A percentile compares a stretch with the other conserved stretches of the same genome.
phyloP scores from a whole-genome alignment of 2,113 vertebrate genomes.

The Micromys minutus region DNA sequence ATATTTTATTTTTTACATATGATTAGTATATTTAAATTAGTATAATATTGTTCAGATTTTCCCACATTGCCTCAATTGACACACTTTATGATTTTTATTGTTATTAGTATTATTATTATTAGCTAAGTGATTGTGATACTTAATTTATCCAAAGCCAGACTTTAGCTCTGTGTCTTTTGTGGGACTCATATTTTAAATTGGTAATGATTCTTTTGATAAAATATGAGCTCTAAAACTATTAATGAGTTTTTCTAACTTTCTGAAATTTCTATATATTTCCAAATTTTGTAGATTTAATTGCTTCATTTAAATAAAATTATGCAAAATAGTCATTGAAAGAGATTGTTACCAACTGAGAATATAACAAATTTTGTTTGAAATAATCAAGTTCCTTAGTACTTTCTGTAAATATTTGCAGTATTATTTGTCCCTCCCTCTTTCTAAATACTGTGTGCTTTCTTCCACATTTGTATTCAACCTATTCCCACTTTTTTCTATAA shows the following conservation, averaged over 20 bases:
- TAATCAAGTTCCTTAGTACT: not conserved
- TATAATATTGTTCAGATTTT: not conserved
- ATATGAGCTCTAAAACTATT: not conserved
- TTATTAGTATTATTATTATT: too few species aligned
- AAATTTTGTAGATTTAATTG: not conserved
- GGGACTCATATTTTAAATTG: not conserved
- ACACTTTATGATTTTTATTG: not conserved
- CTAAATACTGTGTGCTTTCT: not conserved
- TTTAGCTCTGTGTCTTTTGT: not conserved
- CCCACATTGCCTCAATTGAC: not conserved
- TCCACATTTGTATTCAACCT: not conserved
- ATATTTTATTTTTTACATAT: not conserved
- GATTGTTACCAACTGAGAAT: not conserved
- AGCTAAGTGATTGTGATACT: not conserved
- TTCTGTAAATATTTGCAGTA: not conserved
- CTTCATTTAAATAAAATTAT: not conserved
- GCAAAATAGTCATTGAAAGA: not conserved
- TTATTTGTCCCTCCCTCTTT: not conserved
- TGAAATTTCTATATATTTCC: not conserved
- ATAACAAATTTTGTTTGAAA: not conserved
- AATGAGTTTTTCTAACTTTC: not conserved
- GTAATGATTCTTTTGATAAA: not conserved
- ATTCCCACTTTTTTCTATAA: constrained; percentile 38
- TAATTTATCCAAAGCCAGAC: not conserved
- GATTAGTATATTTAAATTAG: not conserved